phyloP scores from a whole-genome alignment of 2,113 vertebrate species.

The Chionis minor region DNA sequence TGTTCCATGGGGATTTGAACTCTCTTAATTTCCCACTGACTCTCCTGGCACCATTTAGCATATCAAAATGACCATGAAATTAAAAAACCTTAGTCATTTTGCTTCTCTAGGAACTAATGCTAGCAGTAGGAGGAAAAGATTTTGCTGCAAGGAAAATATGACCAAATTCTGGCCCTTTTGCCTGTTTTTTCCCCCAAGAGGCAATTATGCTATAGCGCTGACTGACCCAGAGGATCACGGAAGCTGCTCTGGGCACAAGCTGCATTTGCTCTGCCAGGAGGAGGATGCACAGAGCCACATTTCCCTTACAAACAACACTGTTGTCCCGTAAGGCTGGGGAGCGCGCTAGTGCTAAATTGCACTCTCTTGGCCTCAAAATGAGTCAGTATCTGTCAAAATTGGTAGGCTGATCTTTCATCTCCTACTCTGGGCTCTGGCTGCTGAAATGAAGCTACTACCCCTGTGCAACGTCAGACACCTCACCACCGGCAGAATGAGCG shows the following conservation, averaged over 20 bases:
- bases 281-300: not conserved
- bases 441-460: not conserved
- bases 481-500: not conserved
- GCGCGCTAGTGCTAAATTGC: not conserved
- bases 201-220: not conserved
- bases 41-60: conserved; percentile 7
- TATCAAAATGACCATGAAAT: conserved; percentile 54
- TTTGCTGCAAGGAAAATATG: not conserved
- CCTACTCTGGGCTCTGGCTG: not conserved
- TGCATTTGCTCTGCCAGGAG: not conserved
- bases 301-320: not conserved
- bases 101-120: not conserved
- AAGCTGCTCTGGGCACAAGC: not conserved
- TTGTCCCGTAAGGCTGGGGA: not conserved
- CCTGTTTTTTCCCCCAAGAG: not conserved
- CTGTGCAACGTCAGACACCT: not conserved
- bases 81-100: not conserved
- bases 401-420: not conserved
- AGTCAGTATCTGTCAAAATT: not conserved
- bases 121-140: not conserved
- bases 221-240: not conserved
- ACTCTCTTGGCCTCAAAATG: not conserved
- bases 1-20: conserved; percentile 1
- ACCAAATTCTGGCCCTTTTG: not conserved
- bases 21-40: not conserved